A percentile compares a stretch with the other conserved stretches of the same genome.
These are phyloP conservation scores for Hypothenemus hampei DNA, from an alignment of 1,140 invertebrate species.

Conservation along the genomic window DNA sequence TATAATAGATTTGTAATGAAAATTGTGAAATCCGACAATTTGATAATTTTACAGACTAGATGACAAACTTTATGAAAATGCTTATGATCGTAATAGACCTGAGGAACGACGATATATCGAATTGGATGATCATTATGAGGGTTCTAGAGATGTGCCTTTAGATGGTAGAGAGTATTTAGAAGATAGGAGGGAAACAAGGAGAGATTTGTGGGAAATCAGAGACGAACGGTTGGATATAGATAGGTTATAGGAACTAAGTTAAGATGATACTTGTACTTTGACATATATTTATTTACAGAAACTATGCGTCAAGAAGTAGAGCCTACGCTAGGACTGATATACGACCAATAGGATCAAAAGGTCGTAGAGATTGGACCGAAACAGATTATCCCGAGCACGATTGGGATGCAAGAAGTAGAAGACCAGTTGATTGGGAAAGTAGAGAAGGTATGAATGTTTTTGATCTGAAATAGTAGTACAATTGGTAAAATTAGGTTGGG, in stretches of 20 bases:
- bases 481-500: slow-evolving; percentile 20
- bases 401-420: slow-evolving; percentile 36
- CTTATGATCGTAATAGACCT: slow-evolving; percentile 37
- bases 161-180: slow-evolving; percentile 38
- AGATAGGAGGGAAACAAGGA: slow-evolving; percentile 36
- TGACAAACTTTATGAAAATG: slow-evolving; percentile 41
- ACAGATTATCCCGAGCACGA: slow-evolving; percentile 38
- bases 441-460: slow-evolving; percentile 21
- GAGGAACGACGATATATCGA: slow-evolving; percentile 42
- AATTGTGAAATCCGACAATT: too few relatives aligned
- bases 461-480: not conserved
- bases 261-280: not conserved
- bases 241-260: slow-evolving; percentile 9
- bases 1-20: not conserved
- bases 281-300: not conserved
- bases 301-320: slow-evolving; percentile 10
- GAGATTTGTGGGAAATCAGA: slow-evolving; percentile 41
- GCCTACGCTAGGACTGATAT: slow-evolving; percentile 35
- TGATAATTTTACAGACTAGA: slow-evolving; percentile 27
- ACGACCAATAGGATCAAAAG: slow-evolving; percentile 24
- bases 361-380: slow-evolving; percentile 36
- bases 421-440: slow-evolving; percentile 43
- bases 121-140: slow-evolving; percentile 38
- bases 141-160: slow-evolving; percentile 35
- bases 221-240: slow-evolving; percentile 34